Conservation (phyloP, 1,140 invertebrate species). For the Drosophila novamexicana region DNA sequence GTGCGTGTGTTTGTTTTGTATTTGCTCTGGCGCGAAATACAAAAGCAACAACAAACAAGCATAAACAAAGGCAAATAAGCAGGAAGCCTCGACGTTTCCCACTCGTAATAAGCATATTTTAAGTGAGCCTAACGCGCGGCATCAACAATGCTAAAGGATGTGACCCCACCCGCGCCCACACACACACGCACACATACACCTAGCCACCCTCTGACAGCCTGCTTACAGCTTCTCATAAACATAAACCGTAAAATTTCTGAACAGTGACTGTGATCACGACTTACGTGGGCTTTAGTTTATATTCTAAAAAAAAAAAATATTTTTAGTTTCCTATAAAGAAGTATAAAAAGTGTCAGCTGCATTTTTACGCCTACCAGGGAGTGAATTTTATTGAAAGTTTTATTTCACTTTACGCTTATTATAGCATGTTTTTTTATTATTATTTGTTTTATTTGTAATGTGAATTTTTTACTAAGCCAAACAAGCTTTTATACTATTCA, state of each 20-base stretch:
- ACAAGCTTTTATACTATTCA: too few species aligned
- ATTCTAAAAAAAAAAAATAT: too few species aligned
- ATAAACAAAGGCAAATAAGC: constrained; percentile 72
- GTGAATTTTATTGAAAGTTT: too few species aligned
- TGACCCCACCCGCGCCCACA: constrained; percentile 21
- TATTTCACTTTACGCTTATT: too few species aligned
- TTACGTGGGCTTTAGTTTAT: neutral
- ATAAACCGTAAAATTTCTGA: neutral
- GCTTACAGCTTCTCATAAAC: neutral
- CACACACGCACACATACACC: neutral
- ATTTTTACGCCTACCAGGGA: too few species aligned
- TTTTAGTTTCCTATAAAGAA: too few species aligned
- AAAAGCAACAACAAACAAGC: constrained; percentile 54
- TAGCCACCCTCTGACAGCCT: neutral
- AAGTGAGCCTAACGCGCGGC: constrained; percentile 47
- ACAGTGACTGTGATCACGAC: constrained; percentile 8
- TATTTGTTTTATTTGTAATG: too few species aligned
- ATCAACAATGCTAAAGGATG: constrained; percentile 63
- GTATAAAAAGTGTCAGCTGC: too few species aligned
- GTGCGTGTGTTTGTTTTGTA: constrained; percentile 38
- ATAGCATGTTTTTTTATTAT: too few species aligned
- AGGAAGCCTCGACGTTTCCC: constrained; percentile 52
- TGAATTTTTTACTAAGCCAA: too few species aligned
- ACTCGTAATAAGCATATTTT: constrained; percentile 68
- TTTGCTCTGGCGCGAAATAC: constrained; percentile 60